Evolutionary conservation across 2,797 vertebrate species (phyloP), one percentile per base, ranked within the genome.

Genomic region (Xyrichtys novacula): DNA sequence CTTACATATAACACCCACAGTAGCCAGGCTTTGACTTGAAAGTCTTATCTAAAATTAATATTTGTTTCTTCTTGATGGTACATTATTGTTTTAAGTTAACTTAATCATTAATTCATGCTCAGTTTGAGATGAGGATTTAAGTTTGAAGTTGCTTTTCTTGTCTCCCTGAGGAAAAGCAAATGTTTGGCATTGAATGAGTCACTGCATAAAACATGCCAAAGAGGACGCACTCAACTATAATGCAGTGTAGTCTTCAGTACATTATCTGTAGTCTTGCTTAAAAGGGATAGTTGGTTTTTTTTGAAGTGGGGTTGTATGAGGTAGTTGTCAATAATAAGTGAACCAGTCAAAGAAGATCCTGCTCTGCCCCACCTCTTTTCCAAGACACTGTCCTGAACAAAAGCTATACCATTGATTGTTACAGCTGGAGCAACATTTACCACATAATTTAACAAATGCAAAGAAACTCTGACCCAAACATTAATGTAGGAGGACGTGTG

Each of bases 61-160:
- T 32, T 46, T 31, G 2, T 23, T 54, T 48, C 26, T 44, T 20
- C 10, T 47, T 57, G 28, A 17, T 40, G 32, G 9, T 5, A 46
- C 39, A 50, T 14, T 16, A 16, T 25, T 54, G 12, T 40, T 69
- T 63, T 4, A 43, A 42, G 20, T 50, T 0, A 61, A 50, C 5
- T 22, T 34, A 2, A 36, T 68, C 0, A 50, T 60, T 76, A 59
- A 11, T 66, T 42, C 19, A 62, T 67, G 36, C 5, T 23, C 4
- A 15, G 8, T 40, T 34, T 46, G 4, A 63, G 28, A 56, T 36
- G 26, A 26, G 22, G 10, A 14, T 32, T 55, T 32, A n/a, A 49
- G 39, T 59, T 65, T 60, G 10, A 50, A 55, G 15, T 53, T 32
- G 40, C 26, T 62, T 74, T 68, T 36, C 53, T 25, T 34, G 11